Conservation (phyloP, 2,113 vertebrate genomes). For the Caranx ignobilis region DNA sequence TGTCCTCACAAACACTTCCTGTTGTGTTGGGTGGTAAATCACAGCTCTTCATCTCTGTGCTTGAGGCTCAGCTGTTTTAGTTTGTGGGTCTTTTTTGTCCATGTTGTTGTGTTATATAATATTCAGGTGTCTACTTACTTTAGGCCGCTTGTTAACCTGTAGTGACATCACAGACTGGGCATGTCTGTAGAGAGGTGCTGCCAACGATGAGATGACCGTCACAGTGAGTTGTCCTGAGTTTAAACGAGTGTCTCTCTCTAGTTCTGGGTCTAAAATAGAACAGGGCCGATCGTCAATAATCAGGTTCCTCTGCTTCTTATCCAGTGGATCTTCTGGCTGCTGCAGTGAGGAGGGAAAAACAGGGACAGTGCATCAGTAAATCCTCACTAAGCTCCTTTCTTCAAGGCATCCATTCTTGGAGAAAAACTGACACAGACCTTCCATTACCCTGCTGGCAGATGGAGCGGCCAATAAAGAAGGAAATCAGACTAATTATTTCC, state of each 20-base stretch:
- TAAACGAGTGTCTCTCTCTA: too few relatives aligned
- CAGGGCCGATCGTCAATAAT: neutral
- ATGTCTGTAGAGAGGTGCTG: neutral
- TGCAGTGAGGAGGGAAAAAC: constrained; percentile 11
- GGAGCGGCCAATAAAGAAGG: constrained; percentile 52
- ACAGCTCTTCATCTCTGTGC: too few relatives aligned
- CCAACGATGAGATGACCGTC: too few relatives aligned
- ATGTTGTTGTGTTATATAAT: too few relatives aligned
- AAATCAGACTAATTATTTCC: constrained; percentile 81
- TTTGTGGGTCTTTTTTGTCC: too few relatives aligned
- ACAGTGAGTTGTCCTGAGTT: neutral
- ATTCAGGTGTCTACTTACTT: too few relatives aligned
- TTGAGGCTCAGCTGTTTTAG: too few relatives aligned
- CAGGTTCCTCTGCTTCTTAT: constrained; percentile 1
- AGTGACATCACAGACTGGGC: neutral
- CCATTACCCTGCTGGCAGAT: constrained; percentile 70
- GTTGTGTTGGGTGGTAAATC: too few relatives aligned
- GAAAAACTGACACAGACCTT: constrained; percentile 75
- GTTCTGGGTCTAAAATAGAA: neutral
- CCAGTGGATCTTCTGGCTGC: constrained; percentile 24
- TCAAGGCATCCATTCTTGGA: constrained; percentile 45
- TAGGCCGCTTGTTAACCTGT: neutral
- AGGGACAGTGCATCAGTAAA: constrained; percentile 59
- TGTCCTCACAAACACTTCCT: too few relatives aligned
- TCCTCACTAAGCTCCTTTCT: constrained; percentile 68